phyloP scores from a whole-genome alignment of 92 coral and sea anemone species.

The Nematostella vectensis region DNA sequence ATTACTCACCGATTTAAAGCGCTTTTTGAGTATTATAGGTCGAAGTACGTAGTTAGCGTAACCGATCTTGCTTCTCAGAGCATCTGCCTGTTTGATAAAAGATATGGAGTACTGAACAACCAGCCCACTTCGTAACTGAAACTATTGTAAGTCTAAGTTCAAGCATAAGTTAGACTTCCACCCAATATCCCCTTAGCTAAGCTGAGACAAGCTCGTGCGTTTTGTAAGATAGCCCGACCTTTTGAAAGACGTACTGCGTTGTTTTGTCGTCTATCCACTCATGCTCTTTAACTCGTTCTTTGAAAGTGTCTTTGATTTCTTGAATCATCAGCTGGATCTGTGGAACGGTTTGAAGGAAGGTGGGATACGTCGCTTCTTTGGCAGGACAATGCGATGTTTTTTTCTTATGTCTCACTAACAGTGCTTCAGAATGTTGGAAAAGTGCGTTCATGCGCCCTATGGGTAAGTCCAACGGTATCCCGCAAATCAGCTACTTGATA shows the following conservation, averaged over 20 bases:
- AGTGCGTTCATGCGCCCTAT: no score
- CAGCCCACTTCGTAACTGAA: no score
- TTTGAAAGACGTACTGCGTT: conserved; percentile 78
- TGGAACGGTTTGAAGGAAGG: no score
- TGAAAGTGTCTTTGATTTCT: conserved; percentile 77
- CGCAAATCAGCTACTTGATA: no score
- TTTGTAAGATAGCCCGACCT: conserved; percentile 32
- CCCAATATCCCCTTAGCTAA: no score
- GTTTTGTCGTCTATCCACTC: conserved; percentile 90
- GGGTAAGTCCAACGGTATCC: no score
- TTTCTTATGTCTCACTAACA: no score
- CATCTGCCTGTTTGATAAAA: conserved; percentile 77
- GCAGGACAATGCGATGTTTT: no score
- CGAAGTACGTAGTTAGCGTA: conserved; percentile 79
- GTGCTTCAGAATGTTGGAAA: no score
- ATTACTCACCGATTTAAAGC: conserved; percentile 67
- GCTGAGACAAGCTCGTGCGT: not conserved
- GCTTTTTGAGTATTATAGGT: conserved; percentile 58
- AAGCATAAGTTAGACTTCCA: no score
- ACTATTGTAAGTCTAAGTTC: not conserved
- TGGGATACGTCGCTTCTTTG: no score
- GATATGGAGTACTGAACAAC: not conserved
- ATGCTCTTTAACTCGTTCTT: conserved; percentile 69
- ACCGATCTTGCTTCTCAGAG: conserved; percentile 86
- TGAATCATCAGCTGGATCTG: conserved; percentile 76